Conservation (phyloP, 2,797 vertebrate genomes). For the Siniperca scherzeri region DNA sequence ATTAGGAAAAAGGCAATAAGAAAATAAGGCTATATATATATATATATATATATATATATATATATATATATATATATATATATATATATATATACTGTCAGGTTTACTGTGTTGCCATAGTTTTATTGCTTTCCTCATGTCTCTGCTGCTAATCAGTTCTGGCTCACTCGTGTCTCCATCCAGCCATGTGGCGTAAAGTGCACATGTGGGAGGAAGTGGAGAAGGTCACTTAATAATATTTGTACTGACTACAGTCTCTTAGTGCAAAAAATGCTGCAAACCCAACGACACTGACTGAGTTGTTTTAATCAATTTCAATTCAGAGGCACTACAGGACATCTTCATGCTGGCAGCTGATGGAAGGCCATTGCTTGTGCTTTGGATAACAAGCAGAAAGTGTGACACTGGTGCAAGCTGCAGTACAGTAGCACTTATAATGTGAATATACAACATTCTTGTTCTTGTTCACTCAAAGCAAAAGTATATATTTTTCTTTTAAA, state of each 20-base stretch:
- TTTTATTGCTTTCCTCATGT: slow-evolving; percentile 20
- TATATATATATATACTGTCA: background rate
- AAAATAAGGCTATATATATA: background rate
- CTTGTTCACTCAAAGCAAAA: background rate
- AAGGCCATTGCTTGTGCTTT: slow-evolving; percentile 18
- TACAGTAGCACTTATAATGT: background rate
- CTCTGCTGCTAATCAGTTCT: slow-evolving; percentile 7
- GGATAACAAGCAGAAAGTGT: slow-evolving; percentile 17
- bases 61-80: background rate
- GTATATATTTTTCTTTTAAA: background rate
- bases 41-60: too few relatives aligned
- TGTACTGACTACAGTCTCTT: slow-evolving; percentile 19
- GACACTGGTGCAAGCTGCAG: background rate
- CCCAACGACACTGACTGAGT: slow-evolving; percentile 10
- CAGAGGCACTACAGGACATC: slow-evolving; percentile 21
- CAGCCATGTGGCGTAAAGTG: slow-evolving; percentile 29
- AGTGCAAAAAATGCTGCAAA: slow-evolving; percentile 15
- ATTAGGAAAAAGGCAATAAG: slow-evolving; percentile 5
- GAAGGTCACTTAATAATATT: slow-evolving; percentile 56
- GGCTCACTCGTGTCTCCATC: background rate
- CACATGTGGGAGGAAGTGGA: slow-evolving; percentile 19
- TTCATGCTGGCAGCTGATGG: slow-evolving; percentile 26
- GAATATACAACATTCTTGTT: background rate
- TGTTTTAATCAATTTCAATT: slow-evolving; percentile 52
- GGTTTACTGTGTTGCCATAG: slow-evolving; percentile 3